Conservation (phyloP, 2,888 invertebrate species). For the Scrobipalpa atriplicella region DNA sequence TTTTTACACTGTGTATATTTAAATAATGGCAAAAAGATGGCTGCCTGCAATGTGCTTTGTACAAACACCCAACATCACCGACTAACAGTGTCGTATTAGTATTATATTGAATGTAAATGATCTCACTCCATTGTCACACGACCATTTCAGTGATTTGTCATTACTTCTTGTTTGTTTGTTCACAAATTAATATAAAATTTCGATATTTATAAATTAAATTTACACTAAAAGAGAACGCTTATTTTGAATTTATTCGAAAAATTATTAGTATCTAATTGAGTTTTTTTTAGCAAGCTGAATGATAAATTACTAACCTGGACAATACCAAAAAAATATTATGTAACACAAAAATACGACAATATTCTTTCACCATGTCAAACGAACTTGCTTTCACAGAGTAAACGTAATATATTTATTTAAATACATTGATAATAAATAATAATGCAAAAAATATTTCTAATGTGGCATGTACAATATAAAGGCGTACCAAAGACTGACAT, state of each 20-base stretch:
- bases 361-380: conserved; percentile 50
- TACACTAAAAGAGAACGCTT: background rate
- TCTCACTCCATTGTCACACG: conserved; percentile 79
- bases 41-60: conserved; percentile 3
- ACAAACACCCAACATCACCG: conserved; percentile 46
- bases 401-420: conserved; percentile 71
- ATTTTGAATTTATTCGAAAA: conserved; percentile 1
- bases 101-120: conserved; percentile 79
- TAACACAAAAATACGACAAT: conserved; percentile 50
- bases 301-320: conserved; percentile 65
- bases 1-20: no score
- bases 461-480: background rate
- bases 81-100: conserved; percentile 71
- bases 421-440: conserved; percentile 40
- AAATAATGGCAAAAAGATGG: conserved; percentile 23
- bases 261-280: background rate
- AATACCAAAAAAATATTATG: conserved; percentile 65
- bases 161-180: conserved; percentile 33
- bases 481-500: background rate
- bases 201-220: conserved; percentile 1
- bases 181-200: conserved; percentile 1
- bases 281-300: conserved; percentile 38
- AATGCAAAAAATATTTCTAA: background rate
- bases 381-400: conserved; percentile 54
- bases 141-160: conserved; percentile 64